Percentiles rank a stretch among this genome's conserved stretches.
Conservation (phyloP, 2,888 invertebrate genomes). For the Oxyteleia sp. region DNA sequence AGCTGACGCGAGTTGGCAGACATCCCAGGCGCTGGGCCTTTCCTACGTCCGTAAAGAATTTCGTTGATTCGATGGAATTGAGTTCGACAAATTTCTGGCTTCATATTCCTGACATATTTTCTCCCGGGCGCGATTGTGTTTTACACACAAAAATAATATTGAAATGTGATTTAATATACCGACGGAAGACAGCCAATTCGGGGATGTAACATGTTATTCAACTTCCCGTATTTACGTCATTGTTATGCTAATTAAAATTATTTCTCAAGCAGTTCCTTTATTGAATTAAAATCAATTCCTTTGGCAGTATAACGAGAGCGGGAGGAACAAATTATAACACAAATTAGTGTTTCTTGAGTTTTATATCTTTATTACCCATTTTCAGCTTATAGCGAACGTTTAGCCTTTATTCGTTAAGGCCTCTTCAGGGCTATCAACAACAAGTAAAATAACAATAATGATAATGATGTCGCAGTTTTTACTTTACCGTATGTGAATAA, state of each 20-base stretch:
- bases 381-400: too few species aligned
- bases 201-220: slow-evolving; percentile 20
- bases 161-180: slow-evolving; percentile 40
- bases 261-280: too few species aligned
- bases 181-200: slow-evolving; percentile 26
- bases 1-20: slow-evolving; percentile 60
- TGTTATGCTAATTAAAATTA: slow-evolving; percentile 29
- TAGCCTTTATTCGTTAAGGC: too few species aligned
- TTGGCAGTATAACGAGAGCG: too few species aligned
- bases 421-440: too few species aligned
- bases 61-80: slow-evolving; percentile 57
- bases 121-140: slow-evolving; percentile 38
- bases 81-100: slow-evolving; percentile 68
- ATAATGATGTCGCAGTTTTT: too few species aligned
- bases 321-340: too few species aligned
- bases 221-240: slow-evolving; percentile 25
- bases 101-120: slow-evolving; percentile 56
- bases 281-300: too few species aligned
- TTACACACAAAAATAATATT: slow-evolving; percentile 51
- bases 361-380: too few species aligned
- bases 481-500: too few species aligned
- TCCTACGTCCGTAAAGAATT: slow-evolving; percentile 50
- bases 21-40: slow-evolving; percentile 54
- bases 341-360: too few species aligned
- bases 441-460: too few species aligned